Conservation (phyloP, 2,113 vertebrate genomes). For the Meleagris gallopavo region DNA sequence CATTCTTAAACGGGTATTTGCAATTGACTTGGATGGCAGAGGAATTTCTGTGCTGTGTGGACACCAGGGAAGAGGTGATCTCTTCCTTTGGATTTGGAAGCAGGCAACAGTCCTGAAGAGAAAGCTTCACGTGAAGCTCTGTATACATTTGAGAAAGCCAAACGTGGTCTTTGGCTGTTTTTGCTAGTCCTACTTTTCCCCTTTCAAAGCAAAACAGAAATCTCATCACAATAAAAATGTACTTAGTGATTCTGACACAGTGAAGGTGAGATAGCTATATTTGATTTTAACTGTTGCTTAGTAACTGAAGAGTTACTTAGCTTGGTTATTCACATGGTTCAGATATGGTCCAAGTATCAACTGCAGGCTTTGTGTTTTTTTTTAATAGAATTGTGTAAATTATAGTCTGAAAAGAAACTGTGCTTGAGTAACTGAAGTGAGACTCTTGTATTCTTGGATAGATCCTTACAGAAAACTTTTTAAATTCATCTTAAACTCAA, state of each 20-base stretch:
- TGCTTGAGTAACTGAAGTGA: background rate
- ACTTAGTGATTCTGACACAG: background rate
- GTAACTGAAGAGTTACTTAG: background rate
- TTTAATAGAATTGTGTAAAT: background rate
- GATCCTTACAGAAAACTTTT: rapidly evolving
- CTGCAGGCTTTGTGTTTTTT: background rate
- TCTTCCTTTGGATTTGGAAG: background rate
- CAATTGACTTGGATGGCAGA: rapidly evolving
- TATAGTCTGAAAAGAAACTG: background rate
- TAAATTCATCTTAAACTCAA: background rate
- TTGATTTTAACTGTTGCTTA: background rate
- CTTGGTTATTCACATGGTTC: background rate
- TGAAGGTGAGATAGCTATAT: background rate
- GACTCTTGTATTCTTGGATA: background rate
- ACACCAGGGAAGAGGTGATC: background rate
- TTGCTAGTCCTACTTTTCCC: background rate
- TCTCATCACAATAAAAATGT: background rate
- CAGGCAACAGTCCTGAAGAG: background rate
- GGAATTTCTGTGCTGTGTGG: background rate
- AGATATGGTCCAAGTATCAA: background rate
- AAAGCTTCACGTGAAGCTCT: background rate
- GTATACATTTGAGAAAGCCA: background rate
- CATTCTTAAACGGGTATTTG: background rate
- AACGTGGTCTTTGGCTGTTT: background rate
- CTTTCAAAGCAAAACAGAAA: background rate